Conservation (phyloP, 1,140 invertebrate genomes). For the Drosophila lacteicornis region DNA sequence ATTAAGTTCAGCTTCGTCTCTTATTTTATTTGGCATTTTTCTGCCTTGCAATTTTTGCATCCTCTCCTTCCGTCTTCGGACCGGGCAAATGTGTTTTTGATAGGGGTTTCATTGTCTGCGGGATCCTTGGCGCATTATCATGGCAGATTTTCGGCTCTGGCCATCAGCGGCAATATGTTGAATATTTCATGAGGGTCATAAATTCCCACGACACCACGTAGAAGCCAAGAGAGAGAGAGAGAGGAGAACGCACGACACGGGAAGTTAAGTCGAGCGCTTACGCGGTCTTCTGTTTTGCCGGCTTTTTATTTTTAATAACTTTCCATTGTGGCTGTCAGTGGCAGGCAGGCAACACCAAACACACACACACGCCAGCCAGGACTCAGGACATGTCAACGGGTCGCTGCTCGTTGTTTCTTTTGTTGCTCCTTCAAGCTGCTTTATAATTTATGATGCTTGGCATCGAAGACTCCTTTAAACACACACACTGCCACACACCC, state of each 20-base stretch:
- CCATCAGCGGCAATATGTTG: slow-evolving; percentile 51
- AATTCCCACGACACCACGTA: slow-evolving; percentile 36
- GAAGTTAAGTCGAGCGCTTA: slow-evolving; percentile 41
- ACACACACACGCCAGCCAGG: slow-evolving; percentile 40
- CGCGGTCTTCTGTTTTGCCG: slow-evolving; percentile 61
- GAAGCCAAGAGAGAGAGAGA: neutral
- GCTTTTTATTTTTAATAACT: slow-evolving; percentile 70
- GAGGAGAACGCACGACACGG: neutral
- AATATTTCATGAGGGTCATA: slow-evolving; percentile 79
- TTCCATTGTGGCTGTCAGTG: slow-evolving; percentile 75
- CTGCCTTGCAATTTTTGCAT: slow-evolving; percentile 26
- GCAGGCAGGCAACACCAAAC: slow-evolving; percentile 46
- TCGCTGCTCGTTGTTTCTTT: slow-evolving; percentile 39
- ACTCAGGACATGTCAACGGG: slow-evolving; percentile 61
- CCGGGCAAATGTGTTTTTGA: slow-evolving; percentile 70
- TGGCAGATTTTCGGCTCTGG: slow-evolving; percentile 54
- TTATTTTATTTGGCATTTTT: slow-evolving; percentile 19
- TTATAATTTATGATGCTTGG: slow-evolving; percentile 82
- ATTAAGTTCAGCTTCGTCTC: slow-evolving; percentile 56
- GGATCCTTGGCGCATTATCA: slow-evolving; percentile 64
- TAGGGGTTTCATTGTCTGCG: slow-evolving; percentile 60
- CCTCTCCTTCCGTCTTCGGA: neutral
- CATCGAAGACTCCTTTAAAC: slow-evolving; percentile 62
- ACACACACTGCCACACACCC: neutral
- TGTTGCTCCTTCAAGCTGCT: slow-evolving; percentile 66